Conservation (phyloP, 2,888 invertebrate species). For the Pachycephus smyrnensis region DNA sequence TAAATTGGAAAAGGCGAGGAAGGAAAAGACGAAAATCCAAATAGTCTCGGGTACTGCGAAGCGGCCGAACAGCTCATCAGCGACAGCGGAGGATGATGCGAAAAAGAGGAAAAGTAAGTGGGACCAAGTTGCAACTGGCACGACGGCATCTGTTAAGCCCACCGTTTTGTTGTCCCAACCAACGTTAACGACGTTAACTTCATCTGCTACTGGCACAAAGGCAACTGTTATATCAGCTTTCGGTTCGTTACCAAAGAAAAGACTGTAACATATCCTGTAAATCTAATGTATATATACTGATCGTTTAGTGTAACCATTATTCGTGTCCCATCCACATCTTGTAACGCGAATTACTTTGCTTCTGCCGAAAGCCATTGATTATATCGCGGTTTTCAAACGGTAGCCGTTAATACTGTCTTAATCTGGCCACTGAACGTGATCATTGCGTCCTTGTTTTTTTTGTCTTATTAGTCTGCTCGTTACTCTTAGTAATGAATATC, state of each 20-base stretch:
- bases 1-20: conserved; percentile 88
- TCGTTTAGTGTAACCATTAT: conserved; percentile 16
- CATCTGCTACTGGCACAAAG: conserved; percentile 88
- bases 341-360: neutral
- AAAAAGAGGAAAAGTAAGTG: conserved; percentile 91
- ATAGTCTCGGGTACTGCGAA: conserved; percentile 80
- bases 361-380: conserved; percentile 3
- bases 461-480: neutral
- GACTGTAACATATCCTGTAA: conserved; percentile 60
- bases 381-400: neutral
- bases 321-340: conserved; percentile 7
- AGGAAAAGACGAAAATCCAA: conserved; percentile 85
- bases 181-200: conserved; percentile 82
- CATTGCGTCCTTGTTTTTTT: neutral
- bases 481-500: neutral
- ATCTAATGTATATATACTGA: conserved; percentile 40
- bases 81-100: conserved; percentile 76
- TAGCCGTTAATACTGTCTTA: neutral
- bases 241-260: conserved; percentile 89
- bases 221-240: conserved; percentile 94
- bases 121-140: conserved; percentile 84
- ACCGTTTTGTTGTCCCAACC: conserved; percentile 77
- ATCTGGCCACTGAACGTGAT: neutral
- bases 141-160: conserved; percentile 73
- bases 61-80: conserved; percentile 68